Conservation (phyloP, 2,888 invertebrate genomes). For the Netelia fuscicornis region DNA sequence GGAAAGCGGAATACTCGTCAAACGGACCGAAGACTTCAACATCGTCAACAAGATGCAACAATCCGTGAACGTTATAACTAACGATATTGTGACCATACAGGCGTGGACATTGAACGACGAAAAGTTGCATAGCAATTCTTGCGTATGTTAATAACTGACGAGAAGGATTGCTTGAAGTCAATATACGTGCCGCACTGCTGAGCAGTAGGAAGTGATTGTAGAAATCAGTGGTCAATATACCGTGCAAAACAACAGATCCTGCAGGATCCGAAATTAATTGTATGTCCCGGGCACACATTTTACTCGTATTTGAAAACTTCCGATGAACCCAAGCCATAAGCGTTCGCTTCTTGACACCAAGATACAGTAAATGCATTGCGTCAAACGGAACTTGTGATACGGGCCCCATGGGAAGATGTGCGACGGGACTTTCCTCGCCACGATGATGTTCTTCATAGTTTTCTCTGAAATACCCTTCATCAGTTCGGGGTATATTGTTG, state of each 20-base stretch:
- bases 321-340: slow-evolving; percentile 18
- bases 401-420: slow-evolving; percentile 15
- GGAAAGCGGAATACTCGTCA: slow-evolving; percentile 37
- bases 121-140: slow-evolving; percentile 11
- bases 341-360: slow-evolving; percentile 33
- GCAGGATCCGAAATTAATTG: slow-evolving; percentile 7
- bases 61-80: slow-evolving; percentile 39
- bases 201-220: slow-evolving; percentile 43
- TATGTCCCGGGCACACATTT: slow-evolving; percentile 12
- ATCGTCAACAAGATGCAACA: slow-evolving; percentile 46
- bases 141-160: slow-evolving; percentile 15
- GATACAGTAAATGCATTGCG: slow-evolving; percentile 37
- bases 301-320: slow-evolving; percentile 25
- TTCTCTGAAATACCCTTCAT: slow-evolving; percentile 18
- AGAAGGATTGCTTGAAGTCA: slow-evolving; percentile 10
- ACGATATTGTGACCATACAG: slow-evolving; percentile 18
- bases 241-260: slow-evolving; percentile 23
- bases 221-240: background rate
- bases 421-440: slow-evolving; percentile 8
- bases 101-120: slow-evolving; percentile 2
- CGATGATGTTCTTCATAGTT: slow-evolving; percentile 37
- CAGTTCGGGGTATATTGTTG: slow-evolving; percentile 20
- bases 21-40: slow-evolving; percentile 19
- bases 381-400: slow-evolving; percentile 46
- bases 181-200: slow-evolving; percentile 17